Evolutionary conservation across 2,888 invertebrate species (phyloP), one percentile per base, ranked within the genome.

Genomic region (Trissolcus japonicus): DNA sequence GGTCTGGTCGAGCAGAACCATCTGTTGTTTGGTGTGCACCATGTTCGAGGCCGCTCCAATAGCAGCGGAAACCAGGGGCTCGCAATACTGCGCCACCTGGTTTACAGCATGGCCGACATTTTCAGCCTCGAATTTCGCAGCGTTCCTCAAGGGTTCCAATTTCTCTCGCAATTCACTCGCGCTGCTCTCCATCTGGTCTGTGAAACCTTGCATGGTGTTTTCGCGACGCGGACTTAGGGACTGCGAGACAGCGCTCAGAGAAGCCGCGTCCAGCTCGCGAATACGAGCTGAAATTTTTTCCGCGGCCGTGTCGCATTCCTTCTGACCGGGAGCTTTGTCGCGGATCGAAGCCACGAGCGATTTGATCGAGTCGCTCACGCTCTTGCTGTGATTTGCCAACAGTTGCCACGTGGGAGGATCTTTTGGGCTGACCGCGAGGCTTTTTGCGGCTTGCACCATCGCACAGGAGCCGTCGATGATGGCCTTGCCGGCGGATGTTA

Each of bases 321-420:
- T 93, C 89, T 98, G 98, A 0, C 99, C 99, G 0, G 99, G 99
- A 0, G 98, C 98, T 83, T 96, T 96, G 86, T 98, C 98, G 92
- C 95, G 93, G 82, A 98, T 97, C 79, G 96, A 96, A 13, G 96
- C 94, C 4, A 98, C 98, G 4, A 99, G 92, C 11, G 94, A 93
- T 90, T 99, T 99, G 86, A 99, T 98, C 29, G 97, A 96, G 88
- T 99, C 98, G 0, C 98, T 98, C 0, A 99, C 98, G 60, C 94
- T 94, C 88, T 97, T 98, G 87, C 98, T 98, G 90, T 98, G 97
- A 82, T 93, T 93, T 0, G 98, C 98, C 76, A 99, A 93, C 72
- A 94, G 92, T 88, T 98, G 98, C 98, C 99, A 99, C 19, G 96
- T 96, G 0, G 95, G 92, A 2, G 98, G 95, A 90, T 99, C 98